Evolutionary conservation across 2,113 vertebrate genomes (phyloP), one percentile per base, ranked within the genome.

Genomic region (Tringa solitaria): DNA sequence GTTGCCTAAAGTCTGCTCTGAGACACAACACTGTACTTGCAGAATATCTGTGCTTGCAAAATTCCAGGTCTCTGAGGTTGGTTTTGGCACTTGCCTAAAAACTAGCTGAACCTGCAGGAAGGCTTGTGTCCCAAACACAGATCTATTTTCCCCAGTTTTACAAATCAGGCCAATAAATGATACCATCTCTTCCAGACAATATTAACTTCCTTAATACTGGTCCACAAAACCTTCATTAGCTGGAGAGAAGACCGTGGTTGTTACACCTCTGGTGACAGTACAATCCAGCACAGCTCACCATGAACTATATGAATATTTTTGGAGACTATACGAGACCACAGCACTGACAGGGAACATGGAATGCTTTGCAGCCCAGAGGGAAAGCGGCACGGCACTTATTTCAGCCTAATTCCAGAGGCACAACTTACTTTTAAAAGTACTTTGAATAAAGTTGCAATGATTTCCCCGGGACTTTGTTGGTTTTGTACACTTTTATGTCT

Each of bases 401-500:
- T 84, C 93, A 84, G 27, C 43, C 51, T 35, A 56, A 6, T 48
- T 90, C 73, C 80, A 87, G 91, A 84, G 56, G 23, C 79, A 27
- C 33, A 81, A 56, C 82, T 91, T 75, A 60, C 64, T 86, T 94
- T 77, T 91, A 39, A 80, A 91, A 80, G n/a, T 20, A 70, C 41
- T 88, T 86, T 67, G 79, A 78, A 46, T 51, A 56, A 84, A 89
- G 68, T 60, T 56, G 26, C 64, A 74, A 17, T 17, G 57, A 68
- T 88, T 93, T 96, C 43, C 63, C 68, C 0, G 2, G 54, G 75
- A 93, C 59, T 86, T 76, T 46, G 28, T 15, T 86, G 59, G 51
- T 4, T 81, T 95, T 70, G 46, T 90, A 67, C 33, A 88, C 88
- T 93, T 95, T 80, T 41, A 92, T 70, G 84, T 78, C 84, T 87